phyloP scores from a whole-genome alignment of 1,140 invertebrate genomes.

The Heliconius congener region DNA sequence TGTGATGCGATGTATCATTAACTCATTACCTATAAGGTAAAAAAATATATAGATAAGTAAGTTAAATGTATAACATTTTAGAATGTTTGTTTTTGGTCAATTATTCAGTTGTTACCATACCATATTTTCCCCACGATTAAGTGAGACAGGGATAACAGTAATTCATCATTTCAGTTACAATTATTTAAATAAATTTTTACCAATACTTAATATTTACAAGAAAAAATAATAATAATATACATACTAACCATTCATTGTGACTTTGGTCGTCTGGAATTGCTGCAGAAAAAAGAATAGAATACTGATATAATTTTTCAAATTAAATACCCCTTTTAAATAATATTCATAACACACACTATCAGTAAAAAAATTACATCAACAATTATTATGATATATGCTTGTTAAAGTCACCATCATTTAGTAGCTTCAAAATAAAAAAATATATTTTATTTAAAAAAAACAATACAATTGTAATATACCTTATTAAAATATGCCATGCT shows the following conservation, averaged over 20 bases:
- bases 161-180: conserved; percentile 56
- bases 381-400: conserved; percentile 67
- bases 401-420: conserved; percentile 50
- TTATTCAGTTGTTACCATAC: conserved; percentile 69
- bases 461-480: background rate
- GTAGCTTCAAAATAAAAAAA: background rate
- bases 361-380: conserved; percentile 55
- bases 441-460: background rate
- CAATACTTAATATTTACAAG: background rate
- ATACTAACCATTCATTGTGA: background rate
- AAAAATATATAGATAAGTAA: background rate
- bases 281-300: too few species aligned
- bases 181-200: background rate
- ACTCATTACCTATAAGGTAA: background rate
- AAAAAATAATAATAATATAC: background rate
- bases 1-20: background rate
- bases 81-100: background rate
- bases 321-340: background rate
- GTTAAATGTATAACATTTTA: background rate
- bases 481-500: background rate
- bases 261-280: too few species aligned
- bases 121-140: conserved; percentile 72
- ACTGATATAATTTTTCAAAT: too few species aligned
- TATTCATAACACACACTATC: conserved; percentile 24
- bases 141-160: conserved; percentile 80